Evolutionary conservation across 2,797 vertebrate genomes (phyloP), one percentile per base, ranked within the genome.

Genomic region (Falco peregrinus): DNA sequence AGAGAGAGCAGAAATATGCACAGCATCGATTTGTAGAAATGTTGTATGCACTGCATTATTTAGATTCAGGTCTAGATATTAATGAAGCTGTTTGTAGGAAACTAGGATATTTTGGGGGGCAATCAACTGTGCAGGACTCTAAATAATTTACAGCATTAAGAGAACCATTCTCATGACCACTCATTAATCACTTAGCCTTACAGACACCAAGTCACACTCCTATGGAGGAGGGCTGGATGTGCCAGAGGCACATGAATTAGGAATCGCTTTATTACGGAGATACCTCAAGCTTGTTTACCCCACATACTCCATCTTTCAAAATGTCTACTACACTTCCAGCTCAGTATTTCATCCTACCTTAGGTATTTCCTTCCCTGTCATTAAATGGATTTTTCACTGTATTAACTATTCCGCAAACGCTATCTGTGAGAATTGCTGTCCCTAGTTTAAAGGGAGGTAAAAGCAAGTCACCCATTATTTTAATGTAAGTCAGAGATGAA

Each of bases 131-230:
- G 85, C 35, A 39, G 61, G 80, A 80, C 68, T 91, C 87, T 94
- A 93, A 96, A 97, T 95, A 92, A 94, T 94, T 91, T 60, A 93
- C 53, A 70, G 82, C 93, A 53, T 92, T 89, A 94, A 87, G 57
- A 94, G 90, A 95, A 87, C 28, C 13, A 7, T 92, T 92, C 92
- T 87, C 57, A 51, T 43, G 63, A 92, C 69, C 54, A 59, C 79
- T 90, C 90, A 76, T 96, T 75, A 89, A 92, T 97, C 96, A 94
- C 63, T 89, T 16, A 0, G 8, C 79, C 68, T 89, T 37, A 60
- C 84, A 61, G 90, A 71, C 0, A 0, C 64, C 64, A 78, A 75
- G 92, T 82, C 87, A 91, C n/a, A 84, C 51, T 94, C 76, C 65
- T 67, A 47, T 4, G 4, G 86, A 91, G 87, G 37, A 75, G 78